A percentile compares a stretch with the other conserved stretches of the same genome.
Conservation (phyloP, 2,113 vertebrate genomes). For the Boleophthalmus pectinirostris region DNA sequence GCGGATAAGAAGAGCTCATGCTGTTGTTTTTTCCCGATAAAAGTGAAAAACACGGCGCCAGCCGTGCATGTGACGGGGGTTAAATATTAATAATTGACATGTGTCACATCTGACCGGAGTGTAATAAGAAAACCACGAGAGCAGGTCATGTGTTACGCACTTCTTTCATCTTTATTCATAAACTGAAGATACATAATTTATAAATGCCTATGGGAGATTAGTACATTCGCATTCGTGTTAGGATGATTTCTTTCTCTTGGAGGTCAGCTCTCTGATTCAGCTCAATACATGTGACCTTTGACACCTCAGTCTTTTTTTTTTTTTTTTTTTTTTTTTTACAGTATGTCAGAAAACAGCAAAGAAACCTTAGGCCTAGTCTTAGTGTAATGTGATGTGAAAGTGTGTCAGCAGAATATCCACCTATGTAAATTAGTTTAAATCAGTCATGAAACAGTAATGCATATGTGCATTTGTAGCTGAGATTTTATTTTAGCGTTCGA, state of each 20-base stretch:
- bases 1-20: slow-evolving; percentile 59
- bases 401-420: slow-evolving; percentile 11
- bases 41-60: slow-evolving; percentile 65
- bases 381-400: not conserved
- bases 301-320: not conserved
- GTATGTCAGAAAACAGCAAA: not conserved
- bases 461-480: not conserved
- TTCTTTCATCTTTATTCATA: slow-evolving; percentile 22
- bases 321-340: not conserved
- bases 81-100: slow-evolving; percentile 73
- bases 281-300: slow-evolving; percentile 25
- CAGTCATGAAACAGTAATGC: not conserved
- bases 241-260: not conserved
- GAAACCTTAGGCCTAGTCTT: not conserved
- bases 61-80: slow-evolving; percentile 66
- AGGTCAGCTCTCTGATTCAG: slow-evolving; percentile 1
- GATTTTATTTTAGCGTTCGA: too few relatives aligned
- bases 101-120: slow-evolving; percentile 43
- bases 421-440: too few relatives aligned
- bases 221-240: not conserved
- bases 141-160: slow-evolving; percentile 6
- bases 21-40: slow-evolving; percentile 70
- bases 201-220: not conserved
- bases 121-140: slow-evolving; percentile 16
- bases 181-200: slow-evolving; percentile 1